Conservation (phyloP, 1,140 invertebrate species). For the Drosophila pruinosa region DNA sequence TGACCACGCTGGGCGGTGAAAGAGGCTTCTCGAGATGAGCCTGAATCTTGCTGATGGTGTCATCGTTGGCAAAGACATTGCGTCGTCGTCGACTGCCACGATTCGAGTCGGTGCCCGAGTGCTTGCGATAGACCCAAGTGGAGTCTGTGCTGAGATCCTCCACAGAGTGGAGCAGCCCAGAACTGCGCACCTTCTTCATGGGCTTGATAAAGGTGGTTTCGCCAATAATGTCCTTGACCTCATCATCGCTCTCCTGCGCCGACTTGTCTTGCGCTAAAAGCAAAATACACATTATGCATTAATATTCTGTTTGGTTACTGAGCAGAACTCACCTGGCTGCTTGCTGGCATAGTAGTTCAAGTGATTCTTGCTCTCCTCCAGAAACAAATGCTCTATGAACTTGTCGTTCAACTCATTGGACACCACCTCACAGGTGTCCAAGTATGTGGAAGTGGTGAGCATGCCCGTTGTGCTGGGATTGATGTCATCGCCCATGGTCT, state of each 20-base stretch:
- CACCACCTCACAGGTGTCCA: constrained; percentile 70
- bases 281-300: background rate
- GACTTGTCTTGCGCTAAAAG: constrained; percentile 63
- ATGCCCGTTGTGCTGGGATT: constrained; percentile 76
- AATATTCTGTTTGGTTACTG: background rate
- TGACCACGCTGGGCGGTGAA: constrained; percentile 68
- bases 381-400: constrained; percentile 79
- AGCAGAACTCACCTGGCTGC: constrained; percentile 48
- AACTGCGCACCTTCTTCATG: constrained; percentile 86
- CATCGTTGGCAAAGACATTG: constrained; percentile 75
- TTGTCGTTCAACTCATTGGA: constrained; percentile 64
- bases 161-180: constrained; percentile 88
- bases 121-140: constrained; percentile 88
- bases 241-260: constrained; percentile 84
- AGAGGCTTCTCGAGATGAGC: constrained; percentile 71
- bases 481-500: constrained; percentile 60
- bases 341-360: constrained; percentile 75
- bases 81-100: constrained; percentile 77
- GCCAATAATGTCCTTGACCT: constrained; percentile 85
- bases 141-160: constrained; percentile 89
- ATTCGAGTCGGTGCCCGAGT: constrained; percentile 80
- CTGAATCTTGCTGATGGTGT: constrained; percentile 80
- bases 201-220: constrained; percentile 84
- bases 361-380: constrained; percentile 81
- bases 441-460: constrained; percentile 77